Conservation (phyloP, 2,888 invertebrate species). For the Hetaerina titia region DNA sequence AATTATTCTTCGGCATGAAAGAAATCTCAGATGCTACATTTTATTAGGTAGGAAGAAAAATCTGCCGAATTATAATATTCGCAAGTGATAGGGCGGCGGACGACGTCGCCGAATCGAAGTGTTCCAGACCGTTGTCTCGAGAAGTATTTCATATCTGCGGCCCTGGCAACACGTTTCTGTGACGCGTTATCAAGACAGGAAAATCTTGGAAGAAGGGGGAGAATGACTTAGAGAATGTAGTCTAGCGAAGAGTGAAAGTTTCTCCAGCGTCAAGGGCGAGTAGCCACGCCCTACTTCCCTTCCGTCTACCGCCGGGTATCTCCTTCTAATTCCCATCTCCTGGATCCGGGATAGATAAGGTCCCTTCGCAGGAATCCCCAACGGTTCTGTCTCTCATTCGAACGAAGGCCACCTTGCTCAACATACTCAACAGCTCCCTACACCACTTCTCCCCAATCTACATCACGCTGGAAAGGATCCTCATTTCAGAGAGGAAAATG, state of each 20-base stretch:
- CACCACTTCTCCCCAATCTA: background rate
- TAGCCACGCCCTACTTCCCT: slow-evolving; percentile 11
- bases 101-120: background rate
- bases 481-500: background rate
- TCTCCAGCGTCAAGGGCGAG: slow-evolving; percentile 42
- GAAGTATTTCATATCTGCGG: background rate
- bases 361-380: background rate
- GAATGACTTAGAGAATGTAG: background rate
- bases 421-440: background rate
- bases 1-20: background rate
- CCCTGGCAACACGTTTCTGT: background rate
- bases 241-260: slow-evolving; percentile 52
- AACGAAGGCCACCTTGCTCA: background rate
- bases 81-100: background rate
- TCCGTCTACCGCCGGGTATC: background rate
- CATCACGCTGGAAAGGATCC: background rate
- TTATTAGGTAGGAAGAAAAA: background rate
- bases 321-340: slow-evolving; percentile 2
- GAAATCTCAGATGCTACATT: background rate
- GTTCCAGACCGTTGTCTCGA: background rate
- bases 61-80: background rate
- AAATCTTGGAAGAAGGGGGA: background rate
- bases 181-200: background rate
- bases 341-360: background rate
- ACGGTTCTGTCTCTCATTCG: background rate